Evolutionary conservation across 1,140 invertebrate genomes (phyloP), one percentile per base, ranked within the genome.

Genomic region (Bathynomus jamesi): DNA sequence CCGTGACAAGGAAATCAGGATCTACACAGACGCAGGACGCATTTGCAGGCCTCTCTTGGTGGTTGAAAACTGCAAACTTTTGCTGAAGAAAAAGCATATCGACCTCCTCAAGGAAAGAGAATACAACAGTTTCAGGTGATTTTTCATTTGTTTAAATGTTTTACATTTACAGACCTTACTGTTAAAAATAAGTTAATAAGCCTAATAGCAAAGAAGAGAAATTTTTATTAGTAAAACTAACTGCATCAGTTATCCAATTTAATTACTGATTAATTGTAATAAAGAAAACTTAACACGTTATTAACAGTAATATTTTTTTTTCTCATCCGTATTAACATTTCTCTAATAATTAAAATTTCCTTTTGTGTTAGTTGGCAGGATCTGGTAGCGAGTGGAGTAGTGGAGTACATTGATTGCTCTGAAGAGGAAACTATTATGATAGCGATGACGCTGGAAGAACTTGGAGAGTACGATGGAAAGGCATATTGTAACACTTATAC

Each of bases 401-500:
- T 99, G 0, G 97, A 99, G 83, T 98, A 99, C 79, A 98, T 99
- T 79, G 97, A 99, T 82, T 98, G 96, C 1, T 83, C 98, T 70
- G 96, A 99, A 85, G 97, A 99, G 84, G 97, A 99, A 84, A 99
- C 96, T 28, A 92, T 96, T 0, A 99, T 99, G 96, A 93, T 99
- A 80, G 94, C 96, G 13, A 99, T 99, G 95, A 94, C 91, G 40
- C 95, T 96, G 5, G 95, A 98, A 80, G 95, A 99, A 86, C 85
- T 99, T n/a, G 69, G 89, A 63, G 89, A 93, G 81, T 91, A 94
- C 74, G 95, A 95, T 80, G 92, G 94, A 78, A 91, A 92, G 80
- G 93, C 92, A 4, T 99, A 99, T 82, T 99, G 96, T 89, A 95
- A 93, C 32, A 98, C 96, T 0, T 98, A 99, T 79, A 99, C 96